Percentiles rank a stretch among this genome's conserved stretches.
phyloP scores from a whole-genome alignment of 2,797 vertebrate genomes.

The Agapornis canus region DNA sequence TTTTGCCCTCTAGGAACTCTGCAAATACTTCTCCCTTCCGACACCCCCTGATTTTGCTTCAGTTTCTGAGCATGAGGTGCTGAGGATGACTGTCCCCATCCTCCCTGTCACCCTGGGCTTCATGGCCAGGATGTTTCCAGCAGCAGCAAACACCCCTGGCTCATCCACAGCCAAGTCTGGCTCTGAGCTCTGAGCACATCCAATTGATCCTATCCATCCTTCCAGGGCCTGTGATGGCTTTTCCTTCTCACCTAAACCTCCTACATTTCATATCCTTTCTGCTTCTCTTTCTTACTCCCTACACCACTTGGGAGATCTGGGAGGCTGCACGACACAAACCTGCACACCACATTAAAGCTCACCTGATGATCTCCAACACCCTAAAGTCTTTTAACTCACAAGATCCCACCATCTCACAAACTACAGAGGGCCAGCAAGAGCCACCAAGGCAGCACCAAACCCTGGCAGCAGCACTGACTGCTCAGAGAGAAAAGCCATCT shows the following conservation, averaged over 20 bases:
- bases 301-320: fast-evolving
- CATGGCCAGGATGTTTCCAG: background rate
- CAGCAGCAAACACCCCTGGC: background rate
- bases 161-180: background rate
- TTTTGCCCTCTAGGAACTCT: background rate
- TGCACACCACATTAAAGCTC: background rate
- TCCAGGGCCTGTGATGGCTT: background rate
- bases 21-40: background rate
- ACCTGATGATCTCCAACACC: background rate
- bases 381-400: background rate
- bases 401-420: background rate
- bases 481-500: background rate
- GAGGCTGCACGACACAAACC: background rate
- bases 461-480: background rate
- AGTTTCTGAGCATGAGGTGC: background rate
- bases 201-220: background rate
- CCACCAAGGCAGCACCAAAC: background rate
- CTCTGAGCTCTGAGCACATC: background rate
- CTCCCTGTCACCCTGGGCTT: background rate
- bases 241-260: background rate
- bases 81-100: background rate
- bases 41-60: background rate
- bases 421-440: background rate
- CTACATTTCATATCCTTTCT: background rate
- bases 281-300: background rate